Evolutionary conservation across 2,113 vertebrate genomes (phyloP).

Genomic region (Lepus americanus): DNA sequence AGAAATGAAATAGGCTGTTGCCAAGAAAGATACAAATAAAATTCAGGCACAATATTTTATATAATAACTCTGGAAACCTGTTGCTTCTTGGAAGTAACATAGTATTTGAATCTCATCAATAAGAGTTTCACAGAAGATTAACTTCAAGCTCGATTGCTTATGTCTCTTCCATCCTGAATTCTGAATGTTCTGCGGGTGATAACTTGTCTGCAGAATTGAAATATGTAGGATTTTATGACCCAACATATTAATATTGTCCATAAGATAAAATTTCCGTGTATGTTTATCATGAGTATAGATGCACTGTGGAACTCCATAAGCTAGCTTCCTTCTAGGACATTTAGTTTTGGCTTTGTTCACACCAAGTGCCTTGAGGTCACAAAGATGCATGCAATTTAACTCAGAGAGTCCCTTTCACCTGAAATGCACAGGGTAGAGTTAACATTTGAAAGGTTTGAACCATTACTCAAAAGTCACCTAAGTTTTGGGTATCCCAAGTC

Average conservation of each 20-base stretch:
- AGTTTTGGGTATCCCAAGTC: neutral
- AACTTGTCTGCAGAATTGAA: neutral
- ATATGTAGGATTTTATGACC: neutral
- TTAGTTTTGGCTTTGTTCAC: neutral
- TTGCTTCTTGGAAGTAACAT: conserved; percentile 40
- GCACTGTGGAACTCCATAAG: neutral
- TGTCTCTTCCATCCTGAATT: conserved; percentile 38
- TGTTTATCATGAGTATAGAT: neutral
- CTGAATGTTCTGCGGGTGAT: neutral
- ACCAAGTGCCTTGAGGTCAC: neutral
- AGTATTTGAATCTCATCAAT: conserved; percentile 27
- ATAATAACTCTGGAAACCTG: neutral
- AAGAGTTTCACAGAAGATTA: conserved; percentile 29
- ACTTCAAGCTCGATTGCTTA: neutral
- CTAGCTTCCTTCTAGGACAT: neutral
- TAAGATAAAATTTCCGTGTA: conserved; percentile 3
- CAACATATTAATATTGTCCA: conserved; percentile 37
- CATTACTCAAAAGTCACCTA: conserved; percentile 1
- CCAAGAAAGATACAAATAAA: neutral
- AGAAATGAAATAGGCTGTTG: conserved; percentile 3
- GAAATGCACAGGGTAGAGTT: neutral
- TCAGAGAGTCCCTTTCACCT: neutral
- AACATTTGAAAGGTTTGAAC: neutral
- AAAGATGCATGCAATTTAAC: neutral
- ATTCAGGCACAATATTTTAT: conserved; percentile 12